Conservation (phyloP, 2,888 invertebrate genomes). For the Platycheirus rosarum region DNA sequence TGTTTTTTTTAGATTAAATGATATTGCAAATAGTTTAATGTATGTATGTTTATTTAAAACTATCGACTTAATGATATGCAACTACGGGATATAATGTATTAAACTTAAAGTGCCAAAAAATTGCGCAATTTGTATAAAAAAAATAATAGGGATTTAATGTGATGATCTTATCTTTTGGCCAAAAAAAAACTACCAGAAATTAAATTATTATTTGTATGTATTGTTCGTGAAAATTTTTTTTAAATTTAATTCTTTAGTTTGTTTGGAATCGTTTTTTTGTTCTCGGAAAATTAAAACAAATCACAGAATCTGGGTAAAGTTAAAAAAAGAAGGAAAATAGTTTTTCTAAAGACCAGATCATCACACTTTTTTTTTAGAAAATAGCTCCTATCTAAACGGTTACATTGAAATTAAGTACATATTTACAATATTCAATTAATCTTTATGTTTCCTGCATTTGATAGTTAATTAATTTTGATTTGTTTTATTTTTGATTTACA, state of each 20-base stretch:
- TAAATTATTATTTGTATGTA: too few relatives aligned
- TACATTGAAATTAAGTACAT: conserved; percentile 31
- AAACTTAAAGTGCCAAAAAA: conserved; percentile 9
- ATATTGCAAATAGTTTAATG: not conserved
- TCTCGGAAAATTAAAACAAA: not conserved
- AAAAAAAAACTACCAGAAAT: too few relatives aligned
- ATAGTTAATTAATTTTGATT: conserved; percentile 10
- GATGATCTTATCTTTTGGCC: conserved; percentile 20
- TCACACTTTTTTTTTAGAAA: conserved; percentile 52
- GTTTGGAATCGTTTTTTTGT: too few relatives aligned
- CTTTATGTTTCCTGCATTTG: conserved; percentile 2
- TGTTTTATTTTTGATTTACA: not conserved
- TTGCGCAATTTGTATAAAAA: conserved; percentile 16
- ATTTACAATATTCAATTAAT: conserved; percentile 43
- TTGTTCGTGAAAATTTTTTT: too few relatives aligned
- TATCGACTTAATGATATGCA: conserved; percentile 64
- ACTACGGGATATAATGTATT: conserved; percentile 51
- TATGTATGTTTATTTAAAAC: conserved; percentile 25
- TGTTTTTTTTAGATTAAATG: conserved; percentile 23
- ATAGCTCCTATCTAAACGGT: conserved; percentile 56
- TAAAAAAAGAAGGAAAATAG: too few relatives aligned
- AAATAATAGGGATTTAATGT: conserved; percentile 34
- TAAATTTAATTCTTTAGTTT: too few relatives aligned
- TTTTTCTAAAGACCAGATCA: too few relatives aligned
- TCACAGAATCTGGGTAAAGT: too few relatives aligned